Conservation (phyloP, 2,797 vertebrate genomes). For the Gobio occitaniae region DNA sequence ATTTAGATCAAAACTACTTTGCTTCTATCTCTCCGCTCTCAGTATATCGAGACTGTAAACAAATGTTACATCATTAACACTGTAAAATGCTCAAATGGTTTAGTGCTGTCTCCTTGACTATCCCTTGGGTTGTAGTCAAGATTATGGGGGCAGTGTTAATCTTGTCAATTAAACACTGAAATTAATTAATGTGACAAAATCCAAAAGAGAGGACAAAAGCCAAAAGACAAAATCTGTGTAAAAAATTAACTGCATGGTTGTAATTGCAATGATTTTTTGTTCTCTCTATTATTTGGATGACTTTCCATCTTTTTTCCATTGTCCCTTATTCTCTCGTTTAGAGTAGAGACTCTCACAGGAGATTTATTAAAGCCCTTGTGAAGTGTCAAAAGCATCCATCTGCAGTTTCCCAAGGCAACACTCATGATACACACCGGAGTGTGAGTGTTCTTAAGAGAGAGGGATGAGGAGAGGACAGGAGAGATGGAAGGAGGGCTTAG, state of each 20-base stretch:
- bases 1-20: constrained; percentile 45
- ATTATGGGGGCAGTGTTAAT: not conserved
- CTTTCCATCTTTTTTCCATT: constrained; percentile 38
- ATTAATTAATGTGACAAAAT: not conserved
- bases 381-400: constrained; percentile 64
- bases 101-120: not conserved
- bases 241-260: not conserved
- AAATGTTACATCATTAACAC: constrained; percentile 24
- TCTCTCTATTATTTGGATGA: constrained; percentile 22
- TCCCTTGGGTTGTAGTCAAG: not conserved
- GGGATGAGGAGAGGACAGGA: constrained; percentile 37
- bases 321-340: constrained; percentile 60
- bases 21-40: constrained; percentile 2
- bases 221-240: not conserved
- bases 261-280: not conserved
- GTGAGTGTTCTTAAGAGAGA: constrained; percentile 33
- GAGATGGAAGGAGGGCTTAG: constrained; percentile 44
- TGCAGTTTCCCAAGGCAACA: constrained; percentile 41
- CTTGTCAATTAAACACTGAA: not conserved
- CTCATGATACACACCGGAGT: constrained; percentile 28
- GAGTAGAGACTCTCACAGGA: constrained; percentile 62
- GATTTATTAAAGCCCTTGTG: constrained; percentile 68
- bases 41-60: constrained; percentile 26
- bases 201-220: not conserved
- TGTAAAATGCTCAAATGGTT: constrained; percentile 8